Base-by-base conservation (phyloP, 2,888 invertebrate species). In the Mantis religiosa region DNA sequence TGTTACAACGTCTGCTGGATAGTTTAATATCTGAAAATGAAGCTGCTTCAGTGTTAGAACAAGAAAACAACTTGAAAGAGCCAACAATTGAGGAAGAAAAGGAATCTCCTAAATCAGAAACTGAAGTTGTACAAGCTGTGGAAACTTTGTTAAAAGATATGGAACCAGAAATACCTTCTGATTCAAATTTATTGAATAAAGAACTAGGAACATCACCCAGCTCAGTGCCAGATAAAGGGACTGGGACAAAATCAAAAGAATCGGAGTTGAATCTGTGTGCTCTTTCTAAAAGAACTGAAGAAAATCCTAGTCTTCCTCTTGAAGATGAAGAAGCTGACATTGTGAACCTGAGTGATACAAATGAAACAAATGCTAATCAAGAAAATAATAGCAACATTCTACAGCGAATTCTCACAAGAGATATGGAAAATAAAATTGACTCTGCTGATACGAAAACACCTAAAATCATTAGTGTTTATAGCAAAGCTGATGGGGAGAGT, bases 71-170 rank as follows among this genome's bases (percentile, higher is more conserved):
- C 20, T 71, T 25, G 0, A 71, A 71, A 20, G 54, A 1, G 25
- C 20, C 20, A 71, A 6, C 54, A 71, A 71, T 4, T 71, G 54
- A n/a, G n/a, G n/a, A n/a, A n/a, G n/a, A 20, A 71, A 41, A 41
- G 41, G 4, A 71, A 71, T 71, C 20, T 20, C 85, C 86, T 27
- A 88, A 85, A 83, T 41, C 83, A 20, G 85, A 81, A 20, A 83
- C 85, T 83, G 89, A 87, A 71, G 89, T 82, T 27, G 84, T 81
- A 27, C 87, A 89, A n/a, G 71, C 84, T 25, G 87, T 89, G 15
- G 82, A 87, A 34, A 82, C 41, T 28, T 81, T 87, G 81, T 27
- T 87, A n/a, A 27, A 82, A 87, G 71, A 41, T 12, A 41, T 41
- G 41, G 41, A 41, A 12, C 41, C 41, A 41, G 41, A 41, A 41